phyloP scores from a whole-genome alignment of 2,888 invertebrate species.

The Chymomyza procnemis region DNA sequence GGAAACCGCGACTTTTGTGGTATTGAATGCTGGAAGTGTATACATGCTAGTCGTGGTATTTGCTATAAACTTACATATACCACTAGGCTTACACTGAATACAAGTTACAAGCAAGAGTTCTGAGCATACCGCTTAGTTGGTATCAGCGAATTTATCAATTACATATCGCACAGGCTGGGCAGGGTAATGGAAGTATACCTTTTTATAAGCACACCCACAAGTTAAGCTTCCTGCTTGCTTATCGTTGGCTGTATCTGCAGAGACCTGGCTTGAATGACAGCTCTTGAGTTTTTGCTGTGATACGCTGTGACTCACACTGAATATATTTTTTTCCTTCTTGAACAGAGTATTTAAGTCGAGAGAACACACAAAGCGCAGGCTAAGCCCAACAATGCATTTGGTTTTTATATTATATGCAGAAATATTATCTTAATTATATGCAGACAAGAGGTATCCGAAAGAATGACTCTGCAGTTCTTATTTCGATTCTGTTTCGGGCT shows the following conservation, averaged over 20 bases:
- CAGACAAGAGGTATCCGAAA: constrained; percentile 24
- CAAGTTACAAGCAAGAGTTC: constrained; percentile 23
- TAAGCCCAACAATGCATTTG: constrained; percentile 23
- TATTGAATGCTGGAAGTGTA: no score
- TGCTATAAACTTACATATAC: no score
- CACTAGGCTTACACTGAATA: neutral
- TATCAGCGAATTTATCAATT: constrained; percentile 21
- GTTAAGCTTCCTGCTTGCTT: neutral
- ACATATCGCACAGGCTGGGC: constrained; percentile 49
- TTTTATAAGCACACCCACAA: constrained; percentile 20
- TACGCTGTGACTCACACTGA: constrained; percentile 29
- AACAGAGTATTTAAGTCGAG: constrained; percentile 6
- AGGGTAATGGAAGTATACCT: constrained; percentile 12
- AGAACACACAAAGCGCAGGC: constrained; percentile 41
- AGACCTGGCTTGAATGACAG: constrained; percentile 56
- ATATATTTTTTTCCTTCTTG: neutral
- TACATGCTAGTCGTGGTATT: no score
- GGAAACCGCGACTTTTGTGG: no score
- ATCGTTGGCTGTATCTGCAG: constrained; percentile 1
- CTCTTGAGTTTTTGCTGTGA: constrained; percentile 26
- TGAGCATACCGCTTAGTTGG: constrained; percentile 16
- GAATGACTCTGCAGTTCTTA: neutral
- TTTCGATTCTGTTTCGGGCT: neutral
- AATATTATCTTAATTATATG: constrained; percentile 61
- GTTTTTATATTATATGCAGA: neutral